Conservation (phyloP, 2,113 vertebrate species). For the Pelvicachromis taeniatus region DNA sequence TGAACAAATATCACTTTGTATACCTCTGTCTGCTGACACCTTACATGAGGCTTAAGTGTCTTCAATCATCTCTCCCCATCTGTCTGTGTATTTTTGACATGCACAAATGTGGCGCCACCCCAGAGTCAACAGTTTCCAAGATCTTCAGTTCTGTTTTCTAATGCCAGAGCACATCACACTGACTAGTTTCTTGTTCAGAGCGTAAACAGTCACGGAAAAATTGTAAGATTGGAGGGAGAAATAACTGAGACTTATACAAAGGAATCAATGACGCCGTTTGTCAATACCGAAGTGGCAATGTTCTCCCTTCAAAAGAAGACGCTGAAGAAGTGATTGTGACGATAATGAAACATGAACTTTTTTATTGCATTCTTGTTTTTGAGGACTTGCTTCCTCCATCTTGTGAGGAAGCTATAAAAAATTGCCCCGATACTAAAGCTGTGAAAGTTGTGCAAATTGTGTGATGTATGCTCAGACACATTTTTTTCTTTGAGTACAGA, state of each 20-base stretch:
- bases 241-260: neutral
- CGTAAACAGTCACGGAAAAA: neutral
- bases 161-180: neutral
- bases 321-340: neutral
- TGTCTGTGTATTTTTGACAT: neutral
- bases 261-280: neutral
- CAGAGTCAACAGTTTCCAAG: neutral
- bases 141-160: conserved; percentile 1
- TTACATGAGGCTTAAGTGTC: neutral
- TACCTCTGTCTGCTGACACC: neutral
- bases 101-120: neutral
- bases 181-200: neutral
- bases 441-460: neutral
- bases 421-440: neutral
- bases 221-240: neutral
- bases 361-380: neutral
- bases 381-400: neutral
- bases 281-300: neutral
- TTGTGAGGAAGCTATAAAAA: neutral
- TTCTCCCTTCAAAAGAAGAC: neutral
- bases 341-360: neutral
- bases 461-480: neutral
- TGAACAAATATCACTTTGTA: neutral
- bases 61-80: neutral
- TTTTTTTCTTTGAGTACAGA: neutral